These are phyloP conservation scores for Emys orbicularis DNA, from an alignment of 2,797 vertebrate species.

Conservation along the genomic window DNA sequence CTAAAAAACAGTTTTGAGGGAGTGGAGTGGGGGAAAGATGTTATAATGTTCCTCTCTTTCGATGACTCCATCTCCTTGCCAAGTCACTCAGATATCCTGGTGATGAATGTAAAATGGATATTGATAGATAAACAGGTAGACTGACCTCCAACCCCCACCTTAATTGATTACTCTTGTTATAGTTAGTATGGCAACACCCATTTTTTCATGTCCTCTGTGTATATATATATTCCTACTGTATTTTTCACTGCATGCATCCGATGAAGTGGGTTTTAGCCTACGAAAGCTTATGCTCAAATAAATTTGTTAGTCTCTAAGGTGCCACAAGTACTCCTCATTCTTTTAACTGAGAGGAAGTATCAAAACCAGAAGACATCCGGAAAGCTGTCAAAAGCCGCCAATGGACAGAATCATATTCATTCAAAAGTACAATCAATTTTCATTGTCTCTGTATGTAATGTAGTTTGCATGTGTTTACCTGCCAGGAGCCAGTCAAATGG, in stretches of 20 bases:
- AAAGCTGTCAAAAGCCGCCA: not conserved
- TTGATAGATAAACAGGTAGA: not conserved
- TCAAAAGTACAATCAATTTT: not conserved
- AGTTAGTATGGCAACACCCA: no score
- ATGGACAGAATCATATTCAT: not conserved
- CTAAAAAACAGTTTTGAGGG: not conserved
- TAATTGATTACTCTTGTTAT: no score
- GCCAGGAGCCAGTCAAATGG: not conserved
- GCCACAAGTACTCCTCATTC: no score
- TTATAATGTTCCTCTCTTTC: not conserved
- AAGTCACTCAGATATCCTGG: not conserved
- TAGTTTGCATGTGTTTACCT: not conserved
- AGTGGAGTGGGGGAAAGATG: not conserved
- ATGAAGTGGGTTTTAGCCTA: no score
- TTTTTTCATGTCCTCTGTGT: no score
- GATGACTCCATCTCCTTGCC: not conserved
- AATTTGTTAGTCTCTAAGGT: no score
- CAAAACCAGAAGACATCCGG: not conserved
- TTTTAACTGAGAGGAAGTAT: not conserved
- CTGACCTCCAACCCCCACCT: not conserved
- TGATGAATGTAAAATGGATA: not conserved
- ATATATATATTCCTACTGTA: no score
- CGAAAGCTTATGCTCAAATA: no score
- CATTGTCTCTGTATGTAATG: not conserved
- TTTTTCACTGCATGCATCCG: no score